These are phyloP conservation scores for Dissostichus mawsoni DNA, from an alignment of 2,113 vertebrate species.

Conservation along the genomic window DNA sequence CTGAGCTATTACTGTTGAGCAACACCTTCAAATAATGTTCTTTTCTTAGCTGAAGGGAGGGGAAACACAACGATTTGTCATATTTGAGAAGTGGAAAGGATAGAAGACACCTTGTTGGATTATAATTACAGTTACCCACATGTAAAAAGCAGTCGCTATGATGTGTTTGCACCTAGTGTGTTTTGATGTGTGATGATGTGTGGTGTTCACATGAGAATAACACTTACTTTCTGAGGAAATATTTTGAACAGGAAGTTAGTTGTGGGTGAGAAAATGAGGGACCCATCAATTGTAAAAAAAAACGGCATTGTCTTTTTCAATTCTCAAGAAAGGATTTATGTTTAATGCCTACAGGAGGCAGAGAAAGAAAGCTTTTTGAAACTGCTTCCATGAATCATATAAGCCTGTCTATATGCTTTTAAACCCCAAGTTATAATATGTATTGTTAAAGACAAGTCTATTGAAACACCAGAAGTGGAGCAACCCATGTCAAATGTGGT, in stretches of 20 bases:
- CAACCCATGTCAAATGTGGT: slow-evolving; percentile 33
- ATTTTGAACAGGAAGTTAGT: slow-evolving; percentile 30
- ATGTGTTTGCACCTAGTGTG: slow-evolving; percentile 16
- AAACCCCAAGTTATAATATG: slow-evolving; percentile 28
- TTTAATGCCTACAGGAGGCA: too few relatives aligned
- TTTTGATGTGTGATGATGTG: slow-evolving; percentile 50
- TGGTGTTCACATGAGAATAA: slow-evolving; percentile 44
- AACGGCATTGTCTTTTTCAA: background rate
- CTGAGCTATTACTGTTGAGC: slow-evolving; percentile 2
- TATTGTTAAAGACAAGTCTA: slow-evolving; percentile 21
- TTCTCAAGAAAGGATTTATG: background rate
- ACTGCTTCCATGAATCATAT: slow-evolving; percentile 30
- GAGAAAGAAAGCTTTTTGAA: slow-evolving; percentile 23
- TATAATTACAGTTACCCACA: slow-evolving; percentile 6
- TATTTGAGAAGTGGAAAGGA: slow-evolving; percentile 23
- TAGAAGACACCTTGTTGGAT: background rate
- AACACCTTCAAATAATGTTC: slow-evolving; percentile 21
- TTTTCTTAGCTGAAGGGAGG: background rate
- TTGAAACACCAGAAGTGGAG: slow-evolving; percentile 34
- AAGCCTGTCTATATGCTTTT: background rate
- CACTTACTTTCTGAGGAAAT: slow-evolving; percentile 43
- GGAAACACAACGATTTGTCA: slow-evolving; percentile 1
- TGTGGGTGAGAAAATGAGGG: background rate
- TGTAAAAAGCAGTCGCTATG: background rate
- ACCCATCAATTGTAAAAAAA: too few relatives aligned